Evolutionary conservation across 2,888 invertebrate genomes (phyloP).

Genomic region (Hemaris fuciformis): DNA sequence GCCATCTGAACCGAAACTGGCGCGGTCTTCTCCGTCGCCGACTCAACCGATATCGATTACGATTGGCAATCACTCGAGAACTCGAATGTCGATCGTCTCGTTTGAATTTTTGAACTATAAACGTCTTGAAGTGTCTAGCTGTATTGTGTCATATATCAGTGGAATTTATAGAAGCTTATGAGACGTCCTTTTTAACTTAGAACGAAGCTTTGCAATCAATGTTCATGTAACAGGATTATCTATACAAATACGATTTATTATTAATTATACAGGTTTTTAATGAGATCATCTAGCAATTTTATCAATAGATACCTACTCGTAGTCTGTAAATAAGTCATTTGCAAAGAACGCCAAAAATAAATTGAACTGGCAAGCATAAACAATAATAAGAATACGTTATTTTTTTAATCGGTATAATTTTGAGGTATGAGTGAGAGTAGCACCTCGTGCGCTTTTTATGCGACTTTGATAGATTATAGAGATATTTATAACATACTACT

Average conservation of each 20-base stretch:
- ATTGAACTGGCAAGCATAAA: no score
- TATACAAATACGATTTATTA: not conserved
- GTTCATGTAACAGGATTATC: slow-evolving; percentile 2
- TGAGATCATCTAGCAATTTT: no score
- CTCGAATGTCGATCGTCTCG: slow-evolving; percentile 69
- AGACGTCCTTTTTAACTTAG: slow-evolving; percentile 5
- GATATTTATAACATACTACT: no score
- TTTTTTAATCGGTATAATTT: no score
- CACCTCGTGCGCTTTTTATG: no score
- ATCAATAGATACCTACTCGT: no score
- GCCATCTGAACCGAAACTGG: slow-evolving; percentile 78
- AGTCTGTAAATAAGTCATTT: no score
- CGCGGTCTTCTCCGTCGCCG: slow-evolving; percentile 80
- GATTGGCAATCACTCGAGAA: slow-evolving; percentile 65
- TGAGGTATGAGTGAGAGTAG: no score
- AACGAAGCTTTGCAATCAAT: slow-evolving; percentile 11
- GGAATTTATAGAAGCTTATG: not conserved
- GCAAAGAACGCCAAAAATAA: no score
- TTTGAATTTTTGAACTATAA: slow-evolving; percentile 40
- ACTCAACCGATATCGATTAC: slow-evolving; percentile 68
- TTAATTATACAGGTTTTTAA: not conserved
- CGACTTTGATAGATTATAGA: no score
- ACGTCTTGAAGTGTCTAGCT: slow-evolving; percentile 27
- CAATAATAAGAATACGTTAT: no score
- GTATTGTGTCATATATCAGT: slow-evolving; percentile 16